Conservation (phyloP, 2,888 invertebrate genomes). For the Carabus problematicus region DNA sequence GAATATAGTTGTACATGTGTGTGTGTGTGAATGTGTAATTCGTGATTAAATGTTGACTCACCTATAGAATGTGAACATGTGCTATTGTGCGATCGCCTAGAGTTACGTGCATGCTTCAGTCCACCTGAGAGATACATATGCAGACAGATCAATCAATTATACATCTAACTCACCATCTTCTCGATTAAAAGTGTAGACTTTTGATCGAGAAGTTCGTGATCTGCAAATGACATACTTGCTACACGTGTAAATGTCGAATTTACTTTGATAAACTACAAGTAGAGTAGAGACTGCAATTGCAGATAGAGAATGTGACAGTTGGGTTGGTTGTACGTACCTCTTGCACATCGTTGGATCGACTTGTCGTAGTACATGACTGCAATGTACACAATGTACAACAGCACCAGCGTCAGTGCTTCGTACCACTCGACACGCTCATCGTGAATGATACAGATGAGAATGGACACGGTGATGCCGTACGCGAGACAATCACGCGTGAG, state of each 20-base stretch:
- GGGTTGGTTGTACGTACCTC: conserved; percentile 63
- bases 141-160: too few species aligned
- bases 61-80: conserved; percentile 40
- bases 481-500: conserved; percentile 78
- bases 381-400: conserved; percentile 77
- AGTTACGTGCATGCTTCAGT: conserved; percentile 41
- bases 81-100: conserved; percentile 52
- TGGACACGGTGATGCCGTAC: conserved; percentile 76
- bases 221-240: too few species aligned
- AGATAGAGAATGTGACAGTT: too few species aligned
- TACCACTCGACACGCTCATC: conserved; percentile 83
- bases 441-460: conserved; percentile 74
- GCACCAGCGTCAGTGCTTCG: conserved; percentile 75
- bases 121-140: conserved; percentile 16
- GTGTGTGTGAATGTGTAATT: too few species aligned
- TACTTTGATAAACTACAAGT: too few species aligned
- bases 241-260: too few species aligned
- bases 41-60: conserved; percentile 28
- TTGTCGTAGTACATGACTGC: conserved; percentile 74
- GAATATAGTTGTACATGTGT: too few species aligned
- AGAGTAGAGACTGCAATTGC: too few species aligned
- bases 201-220: not conserved
- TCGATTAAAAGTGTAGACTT: conserved; percentile 6
- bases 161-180: not conserved
- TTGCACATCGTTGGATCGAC: conserved; percentile 81